Base-by-base conservation (phyloP, 2,797 vertebrate species). In the Cynodonichthys magdalenae region DNA sequence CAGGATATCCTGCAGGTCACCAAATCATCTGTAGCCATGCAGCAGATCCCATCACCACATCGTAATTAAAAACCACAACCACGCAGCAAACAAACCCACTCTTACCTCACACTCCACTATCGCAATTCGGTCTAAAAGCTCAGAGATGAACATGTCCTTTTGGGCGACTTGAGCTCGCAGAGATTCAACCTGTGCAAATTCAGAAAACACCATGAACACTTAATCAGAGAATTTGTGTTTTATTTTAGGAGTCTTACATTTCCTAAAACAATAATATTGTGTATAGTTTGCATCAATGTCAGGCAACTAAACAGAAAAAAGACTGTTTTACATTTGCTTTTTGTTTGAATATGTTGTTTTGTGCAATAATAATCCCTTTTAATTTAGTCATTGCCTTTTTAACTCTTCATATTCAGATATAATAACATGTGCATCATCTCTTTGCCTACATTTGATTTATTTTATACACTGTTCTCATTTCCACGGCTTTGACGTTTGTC, bases 51-150 rank as follows among this genome's bases (percentile, higher is more conserved):
- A 60, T 71, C 57, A 71, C 69, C 81, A 73, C 80, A 70, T 71
- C 65, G 6, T n/a, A 15, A 60, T 4, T 3, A 9, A 59, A 69
- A 10, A 34, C n/a, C n/a, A n/a, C n/a, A 46, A 61, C 6, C 3
- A 11, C n/a, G 36, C 3, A 63, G 48, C 17, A 6, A 19, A 1
- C 1, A 12, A 3, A 19, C 10, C 4, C 50, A 3, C 2, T 57
- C 92, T 94, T 94, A 98, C 98, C 96, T 99, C 97, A 84, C 96
- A 97, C 92, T 99, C 97, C 79, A 98, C 93, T 59, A 98, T 96
- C 4, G 97, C 96, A 15, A 99, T 96, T 84, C 97, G 96, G 90
- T 99, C 97, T 87, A 98, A 91, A 66, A 99, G 95, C 79, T 98
- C 96, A 6, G 95, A 84, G 83, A 99, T 98, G 84, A 96, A 95